A percentile compares a stretch with the other conserved stretches of the same genome.
Evolutionary conservation across 2,113 vertebrate genomes (phyloP).

Genomic region (Scomber scombrus): DNA sequence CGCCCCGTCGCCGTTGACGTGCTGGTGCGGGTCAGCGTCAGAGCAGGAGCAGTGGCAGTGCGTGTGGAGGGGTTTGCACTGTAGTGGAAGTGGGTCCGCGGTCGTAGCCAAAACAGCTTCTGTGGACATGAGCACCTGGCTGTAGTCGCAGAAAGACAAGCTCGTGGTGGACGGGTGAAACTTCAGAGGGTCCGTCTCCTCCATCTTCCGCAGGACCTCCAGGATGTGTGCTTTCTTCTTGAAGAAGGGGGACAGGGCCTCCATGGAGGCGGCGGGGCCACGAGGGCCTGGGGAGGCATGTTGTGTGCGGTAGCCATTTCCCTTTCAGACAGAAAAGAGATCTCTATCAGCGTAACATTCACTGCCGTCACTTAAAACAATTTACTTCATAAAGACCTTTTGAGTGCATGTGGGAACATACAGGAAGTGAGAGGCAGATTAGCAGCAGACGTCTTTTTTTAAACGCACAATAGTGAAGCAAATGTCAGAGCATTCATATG

Average conservation of each 20-base stretch:
- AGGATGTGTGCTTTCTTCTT: conserved; percentile 97
- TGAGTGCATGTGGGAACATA: conserved; percentile 17
- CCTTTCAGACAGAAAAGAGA: conserved; percentile 72
- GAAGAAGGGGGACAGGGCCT: conserved; percentile 95
- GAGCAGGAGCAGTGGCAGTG: conserved; percentile 82
- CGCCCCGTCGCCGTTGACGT: conserved; percentile 86
- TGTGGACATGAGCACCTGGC: conserved; percentile 83
- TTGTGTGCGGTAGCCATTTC: conserved; percentile 81
- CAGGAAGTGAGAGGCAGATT: conserved; percentile 61
- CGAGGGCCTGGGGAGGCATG: conserved; percentile 85
- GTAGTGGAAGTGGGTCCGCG: conserved; percentile 71
- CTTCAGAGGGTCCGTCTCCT: conserved; percentile 91
- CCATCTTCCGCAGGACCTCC: conserved; percentile 94
- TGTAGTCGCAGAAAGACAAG: conserved; percentile 85
- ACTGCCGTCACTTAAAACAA: conserved; percentile 19
- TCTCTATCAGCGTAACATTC: conserved; percentile 29
- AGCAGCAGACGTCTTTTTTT: conserved; percentile 20
- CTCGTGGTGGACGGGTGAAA: conserved; percentile 79
- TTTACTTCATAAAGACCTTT: conserved; percentile 33
- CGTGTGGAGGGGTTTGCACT: conserved; percentile 76
- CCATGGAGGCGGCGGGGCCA: conserved; percentile 82
- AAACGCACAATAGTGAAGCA: conserved; percentile 42
- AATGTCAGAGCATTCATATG: conserved; percentile 37
- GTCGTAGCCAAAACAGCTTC: conserved; percentile 77
- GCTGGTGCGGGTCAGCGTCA: conserved; percentile 81